Evolutionary conservation across 2,113 vertebrate genomes (phyloP).

Genomic region (Hypomesus transpacificus): DNA sequence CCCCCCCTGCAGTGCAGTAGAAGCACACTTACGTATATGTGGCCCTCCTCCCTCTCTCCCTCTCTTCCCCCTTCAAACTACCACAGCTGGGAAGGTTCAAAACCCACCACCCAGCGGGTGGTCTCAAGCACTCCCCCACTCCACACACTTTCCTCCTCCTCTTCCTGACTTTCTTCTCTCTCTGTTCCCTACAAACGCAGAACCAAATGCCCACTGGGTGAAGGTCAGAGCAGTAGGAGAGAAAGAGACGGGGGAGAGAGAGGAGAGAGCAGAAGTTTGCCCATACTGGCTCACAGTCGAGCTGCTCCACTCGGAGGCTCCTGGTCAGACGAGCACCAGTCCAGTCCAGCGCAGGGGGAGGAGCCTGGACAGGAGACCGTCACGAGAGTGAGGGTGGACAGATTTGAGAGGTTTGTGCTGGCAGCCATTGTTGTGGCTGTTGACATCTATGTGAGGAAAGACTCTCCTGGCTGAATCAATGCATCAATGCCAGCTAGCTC

Average conservation of each 20-base stretch:
- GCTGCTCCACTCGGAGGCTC: too few species aligned
- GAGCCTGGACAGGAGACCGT: too few species aligned
- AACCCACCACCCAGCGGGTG: slow-evolving; percentile 30
- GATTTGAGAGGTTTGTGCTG: background rate
- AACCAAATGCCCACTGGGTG: slow-evolving; percentile 13
- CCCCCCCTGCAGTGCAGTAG: too few species aligned
- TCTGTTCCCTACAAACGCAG: slow-evolving; percentile 6
- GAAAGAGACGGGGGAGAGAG: too few species aligned
- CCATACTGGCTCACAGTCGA: too few species aligned
- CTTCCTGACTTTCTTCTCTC: slow-evolving; percentile 23
- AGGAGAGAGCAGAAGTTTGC: slow-evolving; percentile 14
- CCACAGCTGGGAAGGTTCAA: slow-evolving; percentile 35
- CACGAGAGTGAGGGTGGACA: slow-evolving; percentile 18
- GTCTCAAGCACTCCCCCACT: slow-evolving; percentile 5
- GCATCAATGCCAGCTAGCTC: slow-evolving; percentile 55
- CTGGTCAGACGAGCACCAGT: too few species aligned
- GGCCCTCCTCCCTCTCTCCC: too few species aligned
- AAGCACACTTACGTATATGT: too few species aligned
- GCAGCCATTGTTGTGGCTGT: slow-evolving; percentile 52
- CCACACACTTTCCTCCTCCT: slow-evolving; percentile 4
- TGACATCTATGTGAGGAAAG: slow-evolving; percentile 58
- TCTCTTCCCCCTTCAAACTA: slow-evolving; percentile 20
- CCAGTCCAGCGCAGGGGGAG: too few species aligned
- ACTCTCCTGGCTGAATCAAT: slow-evolving; percentile 60
- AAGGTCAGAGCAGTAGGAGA: slow-evolving; percentile 44